A percentile compares a stretch with the other conserved stretches of the same genome.
These are phyloP conservation scores for Lepilemur ruficaudatus DNA, from an alignment of 2,797 vertebrate genomes.

Conservation along the genomic window DNA sequence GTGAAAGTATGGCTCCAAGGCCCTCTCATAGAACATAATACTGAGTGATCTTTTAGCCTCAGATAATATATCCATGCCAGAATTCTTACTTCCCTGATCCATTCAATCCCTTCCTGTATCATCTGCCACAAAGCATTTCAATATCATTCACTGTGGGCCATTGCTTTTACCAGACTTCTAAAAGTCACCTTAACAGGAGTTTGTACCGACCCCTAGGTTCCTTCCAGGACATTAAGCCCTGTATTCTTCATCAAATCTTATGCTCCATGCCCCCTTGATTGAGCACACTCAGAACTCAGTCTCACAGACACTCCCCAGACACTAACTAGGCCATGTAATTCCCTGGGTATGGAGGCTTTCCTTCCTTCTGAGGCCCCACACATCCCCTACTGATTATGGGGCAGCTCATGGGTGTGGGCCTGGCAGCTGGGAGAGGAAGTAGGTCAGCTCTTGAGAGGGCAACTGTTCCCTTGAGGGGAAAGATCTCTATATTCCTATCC, in stretches of 20 bases:
- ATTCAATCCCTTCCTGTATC: background rate
- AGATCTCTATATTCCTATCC: background rate
- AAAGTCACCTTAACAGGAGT: background rate
- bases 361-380: background rate
- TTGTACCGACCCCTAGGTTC: background rate
- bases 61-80: background rate
- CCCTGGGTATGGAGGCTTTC: background rate
- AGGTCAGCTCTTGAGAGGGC: background rate
- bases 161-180: background rate
- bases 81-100: background rate
- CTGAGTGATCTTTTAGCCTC: background rate
- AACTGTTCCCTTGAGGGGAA: background rate
- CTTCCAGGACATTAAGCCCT: background rate
- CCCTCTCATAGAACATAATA: background rate
- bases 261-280: background rate
- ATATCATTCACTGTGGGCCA: background rate
- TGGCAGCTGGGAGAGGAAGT: background rate
- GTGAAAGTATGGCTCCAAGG: background rate
- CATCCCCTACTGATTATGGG: background rate
- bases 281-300: background rate
- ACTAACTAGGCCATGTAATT: background rate
- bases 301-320: background rate
- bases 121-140: slow-evolving; percentile 25
- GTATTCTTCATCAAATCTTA: background rate
- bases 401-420: background rate